Evolutionary conservation across 2,888 invertebrate genomes (phyloP).

Genomic region (Aplocera efformata): DNA sequence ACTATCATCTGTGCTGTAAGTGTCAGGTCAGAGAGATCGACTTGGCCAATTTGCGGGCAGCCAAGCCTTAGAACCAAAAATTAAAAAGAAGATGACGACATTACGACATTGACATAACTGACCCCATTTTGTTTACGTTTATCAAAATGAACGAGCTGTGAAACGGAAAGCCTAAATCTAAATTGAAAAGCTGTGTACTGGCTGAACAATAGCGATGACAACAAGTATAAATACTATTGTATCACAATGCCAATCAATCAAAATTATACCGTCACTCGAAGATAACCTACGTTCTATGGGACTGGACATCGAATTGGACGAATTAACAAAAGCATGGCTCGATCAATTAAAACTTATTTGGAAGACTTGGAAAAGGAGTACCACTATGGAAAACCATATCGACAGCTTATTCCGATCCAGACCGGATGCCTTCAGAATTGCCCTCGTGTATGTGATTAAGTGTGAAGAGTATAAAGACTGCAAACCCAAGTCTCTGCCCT

Average conservation of each 20-base stretch:
- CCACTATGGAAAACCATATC: slow-evolving; percentile 70
- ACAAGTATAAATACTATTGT: slow-evolving; percentile 52
- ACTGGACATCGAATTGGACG: slow-evolving; percentile 66
- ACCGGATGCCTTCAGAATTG: slow-evolving; percentile 81
- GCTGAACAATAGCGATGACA: background rate
- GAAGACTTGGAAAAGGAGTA: slow-evolving; percentile 80
- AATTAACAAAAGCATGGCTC: slow-evolving; percentile 57
- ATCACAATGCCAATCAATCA: slow-evolving; percentile 61
- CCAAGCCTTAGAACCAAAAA: too few relatives aligned
- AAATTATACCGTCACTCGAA: slow-evolving; percentile 71
- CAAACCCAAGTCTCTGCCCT: slow-evolving; percentile 82
- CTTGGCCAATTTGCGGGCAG: too few relatives aligned
- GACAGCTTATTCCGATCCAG: slow-evolving; percentile 69
- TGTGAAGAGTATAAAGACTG: slow-evolving; percentile 82
- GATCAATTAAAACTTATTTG: slow-evolving; percentile 63
- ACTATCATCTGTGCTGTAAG: too few relatives aligned
- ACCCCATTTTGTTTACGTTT: too few relatives aligned
- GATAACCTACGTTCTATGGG: slow-evolving; percentile 59
- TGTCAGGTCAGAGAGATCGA: too few relatives aligned
- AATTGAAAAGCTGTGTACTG: background rate
- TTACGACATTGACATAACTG: background rate
- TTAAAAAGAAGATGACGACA: too few relatives aligned
- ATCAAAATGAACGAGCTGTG: background rate
- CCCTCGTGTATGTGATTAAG: slow-evolving; percentile 80
- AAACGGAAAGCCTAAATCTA: background rate